These are phyloP conservation scores for Acanthisitta chloris DNA, from an alignment of 2,113 vertebrate species.

Conservation along the genomic window DNA sequence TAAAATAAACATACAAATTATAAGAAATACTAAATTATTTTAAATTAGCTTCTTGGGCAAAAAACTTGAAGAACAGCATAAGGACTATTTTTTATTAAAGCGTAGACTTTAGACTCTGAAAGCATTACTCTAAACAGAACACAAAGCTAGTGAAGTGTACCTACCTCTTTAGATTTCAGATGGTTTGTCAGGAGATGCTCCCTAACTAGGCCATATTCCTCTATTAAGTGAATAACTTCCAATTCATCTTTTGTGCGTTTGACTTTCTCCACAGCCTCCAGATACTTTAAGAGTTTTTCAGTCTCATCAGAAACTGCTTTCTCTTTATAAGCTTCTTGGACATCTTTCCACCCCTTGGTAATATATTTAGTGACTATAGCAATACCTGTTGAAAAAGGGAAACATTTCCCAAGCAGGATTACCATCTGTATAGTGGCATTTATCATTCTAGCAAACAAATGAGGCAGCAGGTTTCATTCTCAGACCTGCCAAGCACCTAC, in stretches of 20 bases:
- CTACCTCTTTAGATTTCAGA: slow-evolving; percentile 89
- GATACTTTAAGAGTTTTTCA: slow-evolving; percentile 83
- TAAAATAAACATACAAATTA: neutral
- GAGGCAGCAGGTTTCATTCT: neutral
- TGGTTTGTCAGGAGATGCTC: slow-evolving; percentile 90
- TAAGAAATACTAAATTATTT: neutral
- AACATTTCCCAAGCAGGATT: slow-evolving; percentile 16
- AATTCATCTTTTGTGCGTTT: slow-evolving; percentile 87
- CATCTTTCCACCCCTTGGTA: slow-evolving; percentile 94
- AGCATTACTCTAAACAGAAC: neutral
- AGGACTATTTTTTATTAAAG: neutral
- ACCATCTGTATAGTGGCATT: neutral
- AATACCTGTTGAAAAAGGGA: slow-evolving; percentile 77
- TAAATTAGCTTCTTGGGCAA: neutral
- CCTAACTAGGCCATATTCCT: slow-evolving; percentile 85
- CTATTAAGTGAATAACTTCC: slow-evolving; percentile 88
- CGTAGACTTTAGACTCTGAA: neutral
- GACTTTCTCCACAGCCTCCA: slow-evolving; percentile 90
- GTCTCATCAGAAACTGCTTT: slow-evolving; percentile 84
- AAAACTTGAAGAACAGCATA: neutral
- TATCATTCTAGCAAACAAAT: neutral
- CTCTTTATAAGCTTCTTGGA: slow-evolving; percentile 82
- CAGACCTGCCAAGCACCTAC: neutral
- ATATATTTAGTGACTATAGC: slow-evolving; percentile 90
- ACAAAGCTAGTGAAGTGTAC: slow-evolving; percentile 11